These are phyloP conservation scores for Thymelicus sylvestris DNA, from an alignment of 2,888 invertebrate genomes.

Conservation along the genomic window DNA sequence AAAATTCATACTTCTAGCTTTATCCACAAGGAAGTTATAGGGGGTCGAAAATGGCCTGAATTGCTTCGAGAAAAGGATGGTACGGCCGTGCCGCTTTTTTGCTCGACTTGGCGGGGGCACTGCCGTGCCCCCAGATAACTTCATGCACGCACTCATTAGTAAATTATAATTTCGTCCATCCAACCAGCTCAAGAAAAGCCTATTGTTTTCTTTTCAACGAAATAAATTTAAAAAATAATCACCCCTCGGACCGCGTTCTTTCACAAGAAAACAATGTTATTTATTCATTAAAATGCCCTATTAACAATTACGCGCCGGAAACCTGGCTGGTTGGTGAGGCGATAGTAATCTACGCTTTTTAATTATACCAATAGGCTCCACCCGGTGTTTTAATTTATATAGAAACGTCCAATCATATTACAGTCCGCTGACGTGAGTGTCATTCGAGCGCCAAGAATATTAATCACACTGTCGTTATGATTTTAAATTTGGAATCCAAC, in stretches of 20 bases:
- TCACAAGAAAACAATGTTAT: constrained; percentile 50
- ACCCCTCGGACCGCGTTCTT: constrained; percentile 41
- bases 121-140: no score
- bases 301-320: constrained; percentile 72
- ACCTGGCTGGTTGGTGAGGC: constrained; percentile 67
- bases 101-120: no score
- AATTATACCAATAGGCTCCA: constrained; percentile 75
- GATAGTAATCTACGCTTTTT: constrained; percentile 77
- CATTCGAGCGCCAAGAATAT: constrained; percentile 65
- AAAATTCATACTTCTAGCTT: no score
- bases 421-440: constrained; percentile 71
- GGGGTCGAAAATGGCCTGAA: no score
- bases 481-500: constrained; percentile 47
- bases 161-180: constrained; percentile 18
- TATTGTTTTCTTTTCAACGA: constrained; percentile 33
- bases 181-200: constrained; percentile 13
- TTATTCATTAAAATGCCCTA: constrained; percentile 57
- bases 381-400: constrained; percentile 74
- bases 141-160: background rate
- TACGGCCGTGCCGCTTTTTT: no score
- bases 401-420: constrained; percentile 81
- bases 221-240: constrained; percentile 36
- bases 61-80: no score
- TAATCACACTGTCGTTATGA: constrained; percentile 66
- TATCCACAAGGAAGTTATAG: no score